Base-by-base conservation (phyloP, 1,140 invertebrate genomes). In the Trypoxylus dichotomus region DNA sequence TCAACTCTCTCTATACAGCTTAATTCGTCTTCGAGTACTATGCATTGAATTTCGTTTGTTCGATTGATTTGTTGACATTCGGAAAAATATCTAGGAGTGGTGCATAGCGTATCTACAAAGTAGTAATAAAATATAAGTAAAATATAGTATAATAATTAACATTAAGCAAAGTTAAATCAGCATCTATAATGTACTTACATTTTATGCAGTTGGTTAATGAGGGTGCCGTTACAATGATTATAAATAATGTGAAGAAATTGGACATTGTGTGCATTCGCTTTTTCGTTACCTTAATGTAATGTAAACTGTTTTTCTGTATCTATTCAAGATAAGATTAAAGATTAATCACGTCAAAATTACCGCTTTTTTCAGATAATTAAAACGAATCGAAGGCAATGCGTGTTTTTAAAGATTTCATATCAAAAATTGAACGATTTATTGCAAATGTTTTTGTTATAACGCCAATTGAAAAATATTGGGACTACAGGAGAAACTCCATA, bases 1-100 rank as follows among this genome's bases (percentile, higher is more conserved):
- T 83, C 79, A n/a, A 80, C 79, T 76, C 80, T 80, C 25, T 83
- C 27, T 29, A 84, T 71, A 79, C 83, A 84, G 47, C 74, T 47
- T 2, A 42, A 10, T 75, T 75, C 42, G 21, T 75, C 41, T 3
- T 24, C 25, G 6, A 42, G 21, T 15, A 43, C 21, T 8, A 41
- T 42, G 19, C 74, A 75, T 47, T 75, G 29, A 8, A 75, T 54
- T 19, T 47, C 24, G n/a, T 47, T 27, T 3, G 37, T 47, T 47
- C 74, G 1, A 21, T 75, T 42, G 1, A 75, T 21, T 54, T 75
- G 74, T 24, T 47, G n/a, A 54, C 74, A 75, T 25, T 25, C 42
- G 1, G 21, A 21, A 27, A 43, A 5, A 42, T 47, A 19, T 75
- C 29, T 75, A 25, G 24, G 11, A 7, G 42, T 43, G 1, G 74